Evolutionary conservation across 2,888 invertebrate species (phyloP).

Genomic region (Aphodius sticticus): DNA sequence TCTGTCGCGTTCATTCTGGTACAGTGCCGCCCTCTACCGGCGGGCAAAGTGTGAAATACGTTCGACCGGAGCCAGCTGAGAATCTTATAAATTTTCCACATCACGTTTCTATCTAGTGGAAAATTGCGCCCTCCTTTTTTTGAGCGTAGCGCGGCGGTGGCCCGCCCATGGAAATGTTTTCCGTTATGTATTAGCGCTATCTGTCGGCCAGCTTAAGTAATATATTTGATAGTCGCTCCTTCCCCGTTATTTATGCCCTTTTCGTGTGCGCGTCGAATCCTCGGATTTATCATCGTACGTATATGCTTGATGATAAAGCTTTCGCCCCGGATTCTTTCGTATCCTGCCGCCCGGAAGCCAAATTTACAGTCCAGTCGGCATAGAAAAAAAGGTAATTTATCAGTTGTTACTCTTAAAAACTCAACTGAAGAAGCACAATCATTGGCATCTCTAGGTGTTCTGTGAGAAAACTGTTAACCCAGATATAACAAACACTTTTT

Average conservation of each 20-base stretch:
- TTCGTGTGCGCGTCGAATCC: not conserved
- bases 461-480: not conserved
- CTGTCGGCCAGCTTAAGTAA: not conserved
- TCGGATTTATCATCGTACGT: not conserved
- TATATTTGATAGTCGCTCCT: constrained; percentile 4
- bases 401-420: not conserved
- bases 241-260: not conserved
- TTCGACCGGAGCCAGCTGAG: not conserved
- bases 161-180: constrained; percentile 4
- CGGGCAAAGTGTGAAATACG: not conserved
- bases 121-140: not conserved
- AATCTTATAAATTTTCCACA: constrained; percentile 4
- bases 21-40: not conserved
- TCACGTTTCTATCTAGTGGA: constrained; percentile 4
- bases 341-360: not conserved
- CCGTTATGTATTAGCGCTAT: constrained; percentile 4
- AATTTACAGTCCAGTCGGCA: not conserved
- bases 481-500: no score
- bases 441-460: not conserved
- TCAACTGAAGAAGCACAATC: not conserved
- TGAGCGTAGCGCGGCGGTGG: not conserved
- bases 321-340: not conserved
- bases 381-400: not conserved
- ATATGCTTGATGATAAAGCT: constrained; percentile 4
- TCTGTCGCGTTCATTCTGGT: not conserved